phyloP scores from a whole-genome alignment of 2,888 invertebrate species.

The Peribatodes rhomboidaria region DNA sequence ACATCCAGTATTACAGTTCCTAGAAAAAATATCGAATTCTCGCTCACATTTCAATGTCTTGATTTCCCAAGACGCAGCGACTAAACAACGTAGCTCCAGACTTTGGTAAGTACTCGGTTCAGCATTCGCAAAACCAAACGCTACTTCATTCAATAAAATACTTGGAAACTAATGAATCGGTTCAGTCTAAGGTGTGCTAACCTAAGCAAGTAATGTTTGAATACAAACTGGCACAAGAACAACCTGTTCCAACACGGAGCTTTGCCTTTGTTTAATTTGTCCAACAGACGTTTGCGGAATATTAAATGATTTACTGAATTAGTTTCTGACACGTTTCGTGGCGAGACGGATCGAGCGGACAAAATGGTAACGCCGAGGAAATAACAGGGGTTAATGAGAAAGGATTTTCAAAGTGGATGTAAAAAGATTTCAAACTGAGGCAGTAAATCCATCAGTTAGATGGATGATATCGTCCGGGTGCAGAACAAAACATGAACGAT shows the following conservation, averaged over 20 bases:
- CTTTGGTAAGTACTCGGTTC: neutral
- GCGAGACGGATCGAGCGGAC: neutral
- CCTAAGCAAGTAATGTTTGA: constrained; percentile 48
- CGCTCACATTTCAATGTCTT: neutral
- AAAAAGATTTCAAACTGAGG: neutral
- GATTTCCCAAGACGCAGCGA: neutral
- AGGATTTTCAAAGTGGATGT: neutral
- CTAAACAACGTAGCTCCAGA: neutral
- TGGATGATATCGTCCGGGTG: no score
- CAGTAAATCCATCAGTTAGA: neutral
- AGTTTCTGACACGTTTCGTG: constrained; percentile 13
- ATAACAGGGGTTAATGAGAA: neutral
- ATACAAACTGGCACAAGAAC: constrained; percentile 66
- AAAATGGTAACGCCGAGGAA: neutral
- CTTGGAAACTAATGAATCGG: constrained; percentile 37
- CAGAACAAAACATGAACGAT: no score
- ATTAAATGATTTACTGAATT: constrained; percentile 43
- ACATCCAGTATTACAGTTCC: no score
- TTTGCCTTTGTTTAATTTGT: constrained; percentile 60
- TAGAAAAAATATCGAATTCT: neutral
- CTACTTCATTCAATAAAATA: constrained; percentile 27
- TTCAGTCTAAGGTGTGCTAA: constrained; percentile 24
- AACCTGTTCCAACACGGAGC: constrained; percentile 55
- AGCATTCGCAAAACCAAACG: constrained; percentile 2
- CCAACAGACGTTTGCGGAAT: constrained; percentile 47